A percentile compares a stretch with the other conserved stretches of the same genome.
Conservation (phyloP, 2,113 vertebrate species). For the Heterocephalus glaber region DNA sequence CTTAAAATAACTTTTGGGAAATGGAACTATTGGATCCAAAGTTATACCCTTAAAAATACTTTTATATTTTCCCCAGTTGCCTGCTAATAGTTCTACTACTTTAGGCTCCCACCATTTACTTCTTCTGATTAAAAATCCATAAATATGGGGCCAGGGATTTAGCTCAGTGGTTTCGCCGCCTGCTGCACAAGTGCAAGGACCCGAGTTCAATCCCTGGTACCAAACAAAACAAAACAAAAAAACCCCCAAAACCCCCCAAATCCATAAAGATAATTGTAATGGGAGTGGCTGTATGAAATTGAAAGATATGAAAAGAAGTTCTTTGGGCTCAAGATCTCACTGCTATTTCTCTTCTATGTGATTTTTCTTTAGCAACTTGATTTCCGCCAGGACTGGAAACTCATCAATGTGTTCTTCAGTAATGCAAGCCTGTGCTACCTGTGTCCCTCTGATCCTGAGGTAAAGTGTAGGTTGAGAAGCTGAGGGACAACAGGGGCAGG, state of each 20-base stretch:
- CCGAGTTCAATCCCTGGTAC: too few relatives aligned
- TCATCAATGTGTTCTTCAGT: slow-evolving; percentile 94
- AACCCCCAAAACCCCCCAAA: too few relatives aligned
- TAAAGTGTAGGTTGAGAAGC: slow-evolving; percentile 50
- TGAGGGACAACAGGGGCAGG: background rate
- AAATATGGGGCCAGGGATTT: too few relatives aligned
- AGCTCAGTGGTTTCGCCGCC: too few relatives aligned
- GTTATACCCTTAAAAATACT: background rate
- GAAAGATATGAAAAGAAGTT: background rate
- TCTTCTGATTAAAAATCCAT: background rate
- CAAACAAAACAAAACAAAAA: too few relatives aligned
- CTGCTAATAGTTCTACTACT: background rate
- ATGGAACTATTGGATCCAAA: background rate
- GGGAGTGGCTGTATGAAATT: background rate
- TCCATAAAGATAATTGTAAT: background rate
- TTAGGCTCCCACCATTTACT: background rate
- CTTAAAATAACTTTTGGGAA: background rate
- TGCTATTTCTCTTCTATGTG: background rate
- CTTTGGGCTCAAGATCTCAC: background rate
- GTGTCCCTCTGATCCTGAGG: slow-evolving; percentile 78
- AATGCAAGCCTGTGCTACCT: slow-evolving; percentile 88
- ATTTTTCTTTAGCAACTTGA: slow-evolving; percentile 85
- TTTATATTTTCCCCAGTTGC: slow-evolving; percentile 30
- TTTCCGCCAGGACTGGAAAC: slow-evolving; percentile 94
- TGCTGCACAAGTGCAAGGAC: too few relatives aligned